phyloP scores from a whole-genome alignment of 1,140 invertebrate genomes.

The Sinonovacula constricta region DNA sequence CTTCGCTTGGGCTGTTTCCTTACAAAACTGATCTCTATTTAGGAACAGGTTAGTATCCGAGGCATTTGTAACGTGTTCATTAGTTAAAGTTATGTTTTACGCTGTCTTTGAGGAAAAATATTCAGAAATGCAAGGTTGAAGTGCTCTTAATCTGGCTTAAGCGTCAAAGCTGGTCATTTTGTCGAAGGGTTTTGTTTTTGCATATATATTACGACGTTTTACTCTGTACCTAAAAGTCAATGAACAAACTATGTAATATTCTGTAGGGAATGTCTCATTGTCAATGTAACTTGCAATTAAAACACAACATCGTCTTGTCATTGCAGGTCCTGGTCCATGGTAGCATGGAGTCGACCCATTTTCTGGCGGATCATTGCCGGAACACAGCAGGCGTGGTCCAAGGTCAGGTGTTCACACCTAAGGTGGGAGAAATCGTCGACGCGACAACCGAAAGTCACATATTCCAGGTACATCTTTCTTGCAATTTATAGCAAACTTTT shows the following conservation, averaged over 20 bases:
- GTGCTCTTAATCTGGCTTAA: too few relatives aligned
- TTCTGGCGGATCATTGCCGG: constrained; percentile 83
- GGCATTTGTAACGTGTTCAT: too few relatives aligned
- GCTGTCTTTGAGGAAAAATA: too few relatives aligned
- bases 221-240: too few relatives aligned
- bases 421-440: constrained; percentile 92
- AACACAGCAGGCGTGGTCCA: constrained; percentile 80
- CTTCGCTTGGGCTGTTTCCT: too few relatives aligned
- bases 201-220: background rate
- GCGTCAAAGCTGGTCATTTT: too few relatives aligned
- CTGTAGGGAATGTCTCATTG: background rate
- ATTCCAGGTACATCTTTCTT: constrained; percentile 94
- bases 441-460: constrained; percentile 99
- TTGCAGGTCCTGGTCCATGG: constrained; percentile 84
- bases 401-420: constrained; percentile 88
- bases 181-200: background rate
- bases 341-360: constrained; percentile 82
- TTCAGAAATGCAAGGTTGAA: too few relatives aligned
- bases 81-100: too few relatives aligned
- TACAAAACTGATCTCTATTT: too few relatives aligned
- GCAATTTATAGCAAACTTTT: too few relatives aligned
- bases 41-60: too few relatives aligned
- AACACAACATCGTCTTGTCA: background rate
- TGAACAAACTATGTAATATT: background rate
- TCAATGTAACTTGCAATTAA: too few relatives aligned